Evolutionary conservation across 2,888 invertebrate species (phyloP), one percentile per base, ranked within the genome.

Genomic region (Gymnoscelis rufifasciata): DNA sequence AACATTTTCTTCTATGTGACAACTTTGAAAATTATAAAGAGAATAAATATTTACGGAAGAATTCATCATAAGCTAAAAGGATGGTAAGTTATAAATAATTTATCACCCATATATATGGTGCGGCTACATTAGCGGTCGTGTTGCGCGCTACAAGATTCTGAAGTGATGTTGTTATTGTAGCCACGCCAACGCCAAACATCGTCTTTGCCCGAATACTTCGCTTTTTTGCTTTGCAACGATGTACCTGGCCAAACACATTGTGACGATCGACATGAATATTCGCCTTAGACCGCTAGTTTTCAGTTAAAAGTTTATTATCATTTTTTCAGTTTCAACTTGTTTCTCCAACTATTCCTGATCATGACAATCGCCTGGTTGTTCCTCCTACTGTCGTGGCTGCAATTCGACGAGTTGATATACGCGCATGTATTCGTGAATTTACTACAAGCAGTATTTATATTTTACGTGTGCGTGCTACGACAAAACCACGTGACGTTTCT

Each of bases 1-100:
- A 92, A 95, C 71, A 83, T 95, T 48, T 95, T 94, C 72, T 95
- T 95, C 68, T 93, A 94, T 66, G 89, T 93, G 7, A 94, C 95
- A 11, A 96, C 95, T 13, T 83, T 93, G 19, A 93, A 93, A 74
- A 91, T 93, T 15, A 93, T 96, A 45, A 94, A 93, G 66, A 89
- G 93, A 56, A 93, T 95, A 86, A 93, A 93, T 66, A 93, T 94
- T 2, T 95, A 95, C 71, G 95, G 95, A 35, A 89, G 95, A 58
- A 95, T 96, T 64, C 95, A 95, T 66, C 94, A 95, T 65, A 95
- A 95, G 80, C 87, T 96, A 52, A 94, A 94, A 75, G 94, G 95
- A 78, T 95, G 93, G 94, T 94, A 79, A 66, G 80, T 66, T 33
- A n/a, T n/a, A n/a, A n/a, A n/a, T n/a, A n/a, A n/a, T n/a, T n/a